Evolutionary conservation across 2,888 invertebrate species (phyloP).

Genomic region (Euclidia mi): DNA sequence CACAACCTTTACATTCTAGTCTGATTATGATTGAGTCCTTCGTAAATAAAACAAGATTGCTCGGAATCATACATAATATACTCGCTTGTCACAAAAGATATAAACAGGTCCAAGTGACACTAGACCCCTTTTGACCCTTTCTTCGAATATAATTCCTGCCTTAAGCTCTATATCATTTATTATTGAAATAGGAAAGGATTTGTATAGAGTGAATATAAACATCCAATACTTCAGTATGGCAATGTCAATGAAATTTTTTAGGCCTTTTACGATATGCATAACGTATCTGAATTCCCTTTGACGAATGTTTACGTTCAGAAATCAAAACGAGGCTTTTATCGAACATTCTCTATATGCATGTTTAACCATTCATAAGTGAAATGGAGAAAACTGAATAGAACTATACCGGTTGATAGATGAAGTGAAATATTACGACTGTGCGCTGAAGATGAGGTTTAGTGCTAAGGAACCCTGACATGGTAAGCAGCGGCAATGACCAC

Average conservation of each 20-base stretch:
- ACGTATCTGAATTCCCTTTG: conserved; percentile 26
- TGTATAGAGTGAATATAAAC: neutral
- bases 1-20: no score
- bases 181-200: neutral
- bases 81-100: conserved; percentile 1
- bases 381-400: no score
- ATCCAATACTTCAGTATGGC: neutral
- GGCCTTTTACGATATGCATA: conserved; percentile 2
- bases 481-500: no score
- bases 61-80: conserved; percentile 1
- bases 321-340: no score
- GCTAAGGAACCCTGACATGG: no score
- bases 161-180: conserved; percentile 5
- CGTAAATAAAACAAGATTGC: neutral
- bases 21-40: no score
- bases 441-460: no score
- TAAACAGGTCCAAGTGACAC: neutral
- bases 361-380: conserved; percentile 1
- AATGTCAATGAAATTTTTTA: neutral
- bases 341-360: conserved; percentile 31
- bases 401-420: no score
- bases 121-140: conserved; percentile 3
- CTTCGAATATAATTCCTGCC: neutral
- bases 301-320: no score
- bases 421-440: no score